Evolutionary conservation across 2,113 vertebrate species (phyloP).

Genomic region (Anser cygnoides): DNA sequence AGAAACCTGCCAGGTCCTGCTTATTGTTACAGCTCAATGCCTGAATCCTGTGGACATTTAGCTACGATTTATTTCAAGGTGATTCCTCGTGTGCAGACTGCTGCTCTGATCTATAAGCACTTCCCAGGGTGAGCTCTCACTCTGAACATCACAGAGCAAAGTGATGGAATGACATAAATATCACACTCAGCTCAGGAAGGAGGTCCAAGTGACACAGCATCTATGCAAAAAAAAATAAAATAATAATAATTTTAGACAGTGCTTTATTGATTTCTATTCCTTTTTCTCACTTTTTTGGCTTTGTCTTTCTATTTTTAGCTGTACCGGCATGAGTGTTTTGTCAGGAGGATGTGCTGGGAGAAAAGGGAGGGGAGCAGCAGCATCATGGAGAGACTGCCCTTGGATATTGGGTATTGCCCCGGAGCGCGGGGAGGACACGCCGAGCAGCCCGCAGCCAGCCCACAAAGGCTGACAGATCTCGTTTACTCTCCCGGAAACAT

Average conservation of each 20-base stretch:
- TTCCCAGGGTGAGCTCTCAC: not conserved
- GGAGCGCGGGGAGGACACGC: not conserved
- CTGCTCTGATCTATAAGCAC: not conserved
- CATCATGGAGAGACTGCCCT: not conserved
- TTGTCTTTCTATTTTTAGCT: not conserved
- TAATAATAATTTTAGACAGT: not conserved
- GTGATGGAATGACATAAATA: not conserved
- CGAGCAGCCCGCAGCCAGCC: not conserved
- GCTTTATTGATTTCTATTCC: not conserved
- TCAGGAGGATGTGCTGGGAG: rapidly evolving
- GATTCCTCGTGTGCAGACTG: not conserved
- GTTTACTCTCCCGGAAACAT: not conserved
- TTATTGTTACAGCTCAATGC: not conserved
- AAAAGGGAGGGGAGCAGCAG: not conserved
- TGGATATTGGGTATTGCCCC: rapidly evolving
- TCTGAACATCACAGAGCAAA: rapidly evolving
- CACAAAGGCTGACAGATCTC: not conserved
- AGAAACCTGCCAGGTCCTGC: not conserved
- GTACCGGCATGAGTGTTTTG: not conserved
- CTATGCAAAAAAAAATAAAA: not conserved
- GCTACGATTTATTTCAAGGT: not conserved
- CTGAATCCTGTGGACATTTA: not conserved
- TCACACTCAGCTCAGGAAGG: not conserved
- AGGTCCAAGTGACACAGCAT: not conserved
- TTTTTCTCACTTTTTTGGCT: not conserved